Evolutionary conservation across 2,113 vertebrate genomes (phyloP).

Genomic region (Rhineura floridana): DNA sequence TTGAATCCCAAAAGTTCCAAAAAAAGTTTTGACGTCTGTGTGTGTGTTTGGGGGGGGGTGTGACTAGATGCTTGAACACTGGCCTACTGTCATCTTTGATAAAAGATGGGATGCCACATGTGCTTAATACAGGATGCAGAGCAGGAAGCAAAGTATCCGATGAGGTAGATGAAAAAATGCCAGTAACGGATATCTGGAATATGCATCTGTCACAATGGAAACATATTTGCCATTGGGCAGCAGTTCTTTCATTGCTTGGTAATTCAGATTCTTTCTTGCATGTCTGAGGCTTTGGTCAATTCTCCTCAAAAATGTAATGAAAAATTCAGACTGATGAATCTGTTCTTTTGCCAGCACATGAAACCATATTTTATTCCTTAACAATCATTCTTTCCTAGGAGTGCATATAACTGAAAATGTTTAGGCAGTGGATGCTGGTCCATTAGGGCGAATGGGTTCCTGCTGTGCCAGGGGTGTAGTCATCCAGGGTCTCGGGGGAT

Average conservation of each 20-base stretch:
- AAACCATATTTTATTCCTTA: constrained; percentile 41
- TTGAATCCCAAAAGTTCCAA: constrained; percentile 43
- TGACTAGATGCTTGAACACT: constrained; percentile 27
- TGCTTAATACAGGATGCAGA: constrained; percentile 48
- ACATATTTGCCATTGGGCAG: constrained; percentile 51
- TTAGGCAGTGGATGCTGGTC: neutral
- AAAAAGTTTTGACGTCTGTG: neutral
- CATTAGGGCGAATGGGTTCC: no score
- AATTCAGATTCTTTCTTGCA: constrained; percentile 53
- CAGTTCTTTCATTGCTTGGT: constrained; percentile 42
- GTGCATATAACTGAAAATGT: constrained; percentile 17
- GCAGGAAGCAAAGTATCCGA: constrained; percentile 60
- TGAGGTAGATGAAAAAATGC: constrained; percentile 49
- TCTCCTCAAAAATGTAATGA: constrained; percentile 52
- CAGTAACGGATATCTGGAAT: constrained; percentile 66
- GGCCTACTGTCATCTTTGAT: constrained; percentile 54
- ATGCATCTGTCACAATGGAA: constrained; percentile 48
- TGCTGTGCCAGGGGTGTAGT: no score
- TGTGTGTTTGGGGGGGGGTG: constrained; percentile 39
- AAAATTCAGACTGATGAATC: constrained; percentile 49
- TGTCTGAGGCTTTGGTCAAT: constrained; percentile 28
- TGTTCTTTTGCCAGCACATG: constrained; percentile 34
- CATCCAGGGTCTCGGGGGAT: no score
- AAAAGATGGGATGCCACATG: constrained; percentile 54
- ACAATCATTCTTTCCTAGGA: neutral